Base-by-base conservation (phyloP, 2,113 vertebrate species). In the Periophthalmodon schlosseri region DNA sequence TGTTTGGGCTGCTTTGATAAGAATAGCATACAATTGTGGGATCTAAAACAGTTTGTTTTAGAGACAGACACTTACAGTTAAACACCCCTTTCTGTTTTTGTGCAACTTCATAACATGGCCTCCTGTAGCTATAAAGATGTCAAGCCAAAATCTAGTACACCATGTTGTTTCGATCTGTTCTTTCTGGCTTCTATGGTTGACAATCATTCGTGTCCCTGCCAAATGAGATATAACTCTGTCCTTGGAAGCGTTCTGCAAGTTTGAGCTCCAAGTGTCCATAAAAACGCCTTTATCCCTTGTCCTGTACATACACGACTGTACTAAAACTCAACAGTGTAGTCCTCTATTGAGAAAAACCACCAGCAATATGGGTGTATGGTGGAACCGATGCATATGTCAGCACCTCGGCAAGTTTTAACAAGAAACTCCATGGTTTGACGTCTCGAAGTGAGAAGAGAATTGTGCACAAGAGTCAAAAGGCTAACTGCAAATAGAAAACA, bases 401-500 rank as follows among this genome's bases (percentile, higher is more conserved):
- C 79, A 78, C 68, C 75, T 83, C 76, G 2, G 34, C 74, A 76
- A 72, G 80, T 66, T 83, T 75, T 12, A 81, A 74, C 72, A 70
- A 65, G 63, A 65, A 28, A 75, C 52, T 47, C 5, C 71, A 58
- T 14, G 7, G 78, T 75, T 79, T 68, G 36, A 64, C 82, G 73
- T 70, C 56, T 76, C 77, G 69, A 39, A 57, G 74, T 68, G 77
- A 75, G 74, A 86, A 80, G 77, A 66, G 44, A 60, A 69, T 81
- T 73, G 73, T 72, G 72, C 69, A 72, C 79, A 79, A 56, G 81
- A 89, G 84, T 89, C 84, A 84, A 84, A 88, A 87, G 84, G 84
- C 83, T 80, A 78, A 70, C 23, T 47, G 75, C 78, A 90, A 81
- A 87, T 84, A 75, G 49, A 83, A 89, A 87, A 86, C 87, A 88